A percentile compares a stretch with the other conserved stretches of the same genome.
Conservation (phyloP, 2,113 vertebrate genomes). For the Macroglossus sobrinus region DNA sequence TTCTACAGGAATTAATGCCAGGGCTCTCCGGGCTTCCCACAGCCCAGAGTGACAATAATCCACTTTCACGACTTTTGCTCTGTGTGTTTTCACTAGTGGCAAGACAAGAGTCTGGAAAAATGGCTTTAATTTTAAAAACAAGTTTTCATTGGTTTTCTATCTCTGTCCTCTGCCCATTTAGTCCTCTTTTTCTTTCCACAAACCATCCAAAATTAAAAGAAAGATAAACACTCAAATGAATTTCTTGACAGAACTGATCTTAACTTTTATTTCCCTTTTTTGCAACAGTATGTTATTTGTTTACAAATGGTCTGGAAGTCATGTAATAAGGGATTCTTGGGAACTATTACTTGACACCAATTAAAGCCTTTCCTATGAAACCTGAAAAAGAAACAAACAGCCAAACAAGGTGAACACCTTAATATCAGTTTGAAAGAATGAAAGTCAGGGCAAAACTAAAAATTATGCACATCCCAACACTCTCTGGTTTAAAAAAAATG, state of each 20-base stretch:
- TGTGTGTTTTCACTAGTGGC: constrained; percentile 81
- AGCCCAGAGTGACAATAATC: constrained; percentile 80
- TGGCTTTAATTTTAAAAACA: constrained; percentile 81
- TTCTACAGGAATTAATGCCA: constrained; percentile 82
- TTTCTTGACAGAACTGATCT: constrained; percentile 68
- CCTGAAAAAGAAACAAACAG: constrained; percentile 73
- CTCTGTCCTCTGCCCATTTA: neutral
- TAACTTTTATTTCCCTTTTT: constrained; percentile 70
- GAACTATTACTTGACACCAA: constrained; percentile 68
- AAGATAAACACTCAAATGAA: constrained; percentile 57
- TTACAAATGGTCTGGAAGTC: constrained; percentile 75
- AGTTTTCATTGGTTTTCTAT: constrained; percentile 63
- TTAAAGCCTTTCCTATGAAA: constrained; percentile 74
- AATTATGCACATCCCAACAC: neutral
- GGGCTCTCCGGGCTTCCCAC: constrained; percentile 62
- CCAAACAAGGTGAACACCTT: constrained; percentile 69
- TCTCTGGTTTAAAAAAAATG: neutral
- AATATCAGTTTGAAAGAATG: constrained; percentile 25
- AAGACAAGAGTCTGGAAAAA: constrained; percentile 79
- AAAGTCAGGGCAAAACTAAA: neutral
- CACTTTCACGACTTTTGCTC: constrained; percentile 79
- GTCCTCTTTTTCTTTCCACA: neutral
- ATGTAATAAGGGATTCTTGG: constrained; percentile 75
- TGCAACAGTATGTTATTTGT: constrained; percentile 73
- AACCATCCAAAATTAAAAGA: constrained; percentile 66